Conservation (phyloP, 1,140 invertebrate genomes). For the Drosophila melanogaster region DNA sequence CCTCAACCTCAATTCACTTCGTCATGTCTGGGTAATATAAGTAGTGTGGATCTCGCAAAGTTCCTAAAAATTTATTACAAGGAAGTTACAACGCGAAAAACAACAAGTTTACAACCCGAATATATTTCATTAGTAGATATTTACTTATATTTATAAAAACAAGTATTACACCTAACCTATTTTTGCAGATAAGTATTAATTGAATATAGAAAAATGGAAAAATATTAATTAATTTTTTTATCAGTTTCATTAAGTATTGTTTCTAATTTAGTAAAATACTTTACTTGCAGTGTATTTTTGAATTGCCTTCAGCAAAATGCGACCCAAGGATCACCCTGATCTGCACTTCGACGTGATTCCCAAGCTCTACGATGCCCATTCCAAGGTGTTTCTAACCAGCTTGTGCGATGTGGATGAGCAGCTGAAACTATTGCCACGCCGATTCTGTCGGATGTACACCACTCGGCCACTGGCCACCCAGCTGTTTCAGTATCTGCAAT, state of each 20-base stretch:
- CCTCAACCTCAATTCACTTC: not conserved
- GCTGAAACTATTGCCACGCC: conserved; percentile 33
- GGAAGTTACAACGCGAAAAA: not conserved
- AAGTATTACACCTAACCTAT: no score
- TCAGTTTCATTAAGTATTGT: no score
- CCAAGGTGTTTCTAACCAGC: conserved; percentile 57
- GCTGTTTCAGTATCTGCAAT: conserved; percentile 25
- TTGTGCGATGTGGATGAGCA: conserved; percentile 41
- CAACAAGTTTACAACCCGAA: not conserved
- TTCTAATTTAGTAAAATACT: no score
- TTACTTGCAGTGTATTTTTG: not conserved
- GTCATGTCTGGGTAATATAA: not conserved
- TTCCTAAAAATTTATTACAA: not conserved
- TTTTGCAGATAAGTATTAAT: no score
- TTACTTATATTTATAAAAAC: not conserved
- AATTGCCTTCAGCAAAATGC: conserved; percentile 15
- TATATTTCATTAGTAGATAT: not conserved
- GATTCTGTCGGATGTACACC: conserved; percentile 69
- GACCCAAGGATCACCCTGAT: conserved; percentile 56
- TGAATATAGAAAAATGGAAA: no score
- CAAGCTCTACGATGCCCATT: conserved; percentile 51
- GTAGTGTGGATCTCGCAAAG: not conserved
- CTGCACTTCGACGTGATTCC: conserved; percentile 59
- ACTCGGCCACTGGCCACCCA: conserved; percentile 50
- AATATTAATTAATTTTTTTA: no score